A percentile compares a stretch with the other conserved stretches of the same genome.
phyloP scores from a whole-genome alignment of 2,113 vertebrate species.

The Glaucidium brasilianum region DNA sequence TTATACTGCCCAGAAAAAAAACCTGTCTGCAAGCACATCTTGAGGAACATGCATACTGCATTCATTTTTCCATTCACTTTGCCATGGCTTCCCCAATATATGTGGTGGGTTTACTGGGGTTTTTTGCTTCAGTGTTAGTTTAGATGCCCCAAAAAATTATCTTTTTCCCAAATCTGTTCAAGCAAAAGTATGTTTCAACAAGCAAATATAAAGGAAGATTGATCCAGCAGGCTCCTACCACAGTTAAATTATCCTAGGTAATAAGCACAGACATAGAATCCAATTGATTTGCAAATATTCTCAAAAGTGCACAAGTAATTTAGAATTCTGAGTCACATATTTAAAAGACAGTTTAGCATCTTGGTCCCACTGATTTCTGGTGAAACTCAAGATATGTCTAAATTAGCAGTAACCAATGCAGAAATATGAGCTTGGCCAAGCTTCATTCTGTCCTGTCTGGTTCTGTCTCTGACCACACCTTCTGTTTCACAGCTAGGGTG shows the following conservation, averaged over 20 bases:
- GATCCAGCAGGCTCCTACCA: neutral
- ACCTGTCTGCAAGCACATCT: neutral
- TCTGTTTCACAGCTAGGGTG: neutral
- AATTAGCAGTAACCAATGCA: neutral
- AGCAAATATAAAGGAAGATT: neutral
- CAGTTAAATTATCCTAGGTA: neutral
- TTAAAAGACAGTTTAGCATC: neutral
- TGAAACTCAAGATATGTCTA: neutral
- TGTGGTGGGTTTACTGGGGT: accelerated
- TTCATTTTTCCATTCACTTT: neutral
- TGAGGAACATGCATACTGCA: neutral
- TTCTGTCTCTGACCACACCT: neutral
- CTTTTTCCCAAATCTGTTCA: neutral
- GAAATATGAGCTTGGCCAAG: neutral
- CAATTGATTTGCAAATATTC: neutral
- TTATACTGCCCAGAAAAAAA: neutral
- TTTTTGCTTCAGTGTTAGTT: neutral
- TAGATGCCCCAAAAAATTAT: too few relatives aligned
- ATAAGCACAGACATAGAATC: neutral
- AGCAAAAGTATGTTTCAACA: neutral
- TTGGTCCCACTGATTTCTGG: neutral
- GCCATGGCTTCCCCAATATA: neutral
- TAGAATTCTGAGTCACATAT: neutral
- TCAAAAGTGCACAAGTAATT: neutral
- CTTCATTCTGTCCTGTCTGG: neutral